Percentiles rank a stretch among this genome's conserved stretches.
Conservation (phyloP, 2,888 invertebrate species). For the Tetanocera ferruginea region DNA sequence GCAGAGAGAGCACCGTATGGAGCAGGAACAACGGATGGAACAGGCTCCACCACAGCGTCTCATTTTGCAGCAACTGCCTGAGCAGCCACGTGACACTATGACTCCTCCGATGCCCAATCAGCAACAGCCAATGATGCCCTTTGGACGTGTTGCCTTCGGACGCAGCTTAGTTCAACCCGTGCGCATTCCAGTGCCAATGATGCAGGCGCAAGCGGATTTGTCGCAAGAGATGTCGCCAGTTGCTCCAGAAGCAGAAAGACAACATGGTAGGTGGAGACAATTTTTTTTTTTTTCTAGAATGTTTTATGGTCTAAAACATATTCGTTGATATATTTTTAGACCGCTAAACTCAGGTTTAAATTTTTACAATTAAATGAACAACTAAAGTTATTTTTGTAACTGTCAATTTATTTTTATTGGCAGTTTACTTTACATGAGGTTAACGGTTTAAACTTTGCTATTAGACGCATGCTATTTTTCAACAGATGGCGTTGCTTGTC, state of each 20-base stretch:
- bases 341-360: too few relatives aligned
- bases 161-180: conserved; percentile 70
- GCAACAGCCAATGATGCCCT: conserved; percentile 63
- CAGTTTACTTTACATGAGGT: too few relatives aligned
- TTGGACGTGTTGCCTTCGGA: conserved; percentile 68
- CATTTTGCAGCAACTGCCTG: conserved; percentile 65
- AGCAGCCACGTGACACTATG: conserved; percentile 67
- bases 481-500: neutral
- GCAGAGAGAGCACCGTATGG: conserved; percentile 63
- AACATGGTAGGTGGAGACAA: conserved; percentile 78
- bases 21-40: conserved; percentile 43
- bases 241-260: conserved; percentile 72
- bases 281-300: neutral
- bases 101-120: conserved; percentile 68
- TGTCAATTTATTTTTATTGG: too few relatives aligned
- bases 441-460: too few relatives aligned
- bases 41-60: conserved; percentile 60
- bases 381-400: too few relatives aligned
- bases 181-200: conserved; percentile 73
- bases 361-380: too few relatives aligned
- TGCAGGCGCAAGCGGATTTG: conserved; percentile 73
- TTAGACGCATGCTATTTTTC: too few relatives aligned
- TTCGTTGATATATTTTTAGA: too few relatives aligned
- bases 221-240: conserved; percentile 69
- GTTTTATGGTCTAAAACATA: too few relatives aligned